Evolutionary conservation across 92 coral and sea anemone genomes (phyloP).

Genomic region (Anthopleura xanthogrammica): DNA sequence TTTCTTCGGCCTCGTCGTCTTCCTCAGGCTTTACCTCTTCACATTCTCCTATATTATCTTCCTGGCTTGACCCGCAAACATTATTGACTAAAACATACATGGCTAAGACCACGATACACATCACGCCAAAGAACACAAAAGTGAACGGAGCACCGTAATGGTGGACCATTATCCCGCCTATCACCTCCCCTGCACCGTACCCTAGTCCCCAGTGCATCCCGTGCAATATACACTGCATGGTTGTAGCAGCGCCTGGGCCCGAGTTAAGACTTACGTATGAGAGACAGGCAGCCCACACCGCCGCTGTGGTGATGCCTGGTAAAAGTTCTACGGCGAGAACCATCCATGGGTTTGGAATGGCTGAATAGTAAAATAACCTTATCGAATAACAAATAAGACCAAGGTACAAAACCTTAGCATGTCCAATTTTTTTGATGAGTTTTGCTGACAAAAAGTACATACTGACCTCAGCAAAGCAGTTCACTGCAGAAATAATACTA

Average conservation of each 20-base stretch:
- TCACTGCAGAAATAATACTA: constrained; percentile 95
- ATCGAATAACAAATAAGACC: constrained; percentile 90
- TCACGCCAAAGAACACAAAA: constrained; percentile 82
- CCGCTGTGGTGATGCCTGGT: constrained; percentile 99
- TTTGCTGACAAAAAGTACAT: constrained; percentile 97
- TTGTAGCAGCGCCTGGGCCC: constrained; percentile 99
- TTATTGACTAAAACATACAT: constrained; percentile 82
- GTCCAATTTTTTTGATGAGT: constrained; percentile 92
- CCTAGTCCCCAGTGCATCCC: constrained; percentile 99
- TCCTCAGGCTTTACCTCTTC: constrained; percentile 45
- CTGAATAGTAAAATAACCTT: constrained; percentile 89
- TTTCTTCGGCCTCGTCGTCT: constrained; percentile 12
- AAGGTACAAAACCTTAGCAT: constrained; percentile 91
- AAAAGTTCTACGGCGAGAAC: constrained; percentile 91
- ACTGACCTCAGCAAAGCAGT: constrained; percentile 98
- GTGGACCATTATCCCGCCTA: constrained; percentile 96
- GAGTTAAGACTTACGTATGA: constrained; percentile 97
- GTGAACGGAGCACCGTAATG: constrained; percentile 95
- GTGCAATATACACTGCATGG: constrained; percentile 99
- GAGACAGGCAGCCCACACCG: constrained; percentile 99
- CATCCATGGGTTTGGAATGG: constrained; percentile 92
- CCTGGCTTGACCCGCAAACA: constrained; percentile 62
- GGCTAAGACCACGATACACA: constrained; percentile 74
- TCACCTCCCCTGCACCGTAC: constrained; percentile 97
- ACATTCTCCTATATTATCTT: constrained; percentile 44